Evolutionary conservation across 2,888 invertebrate genomes (phyloP).

Genomic region (Chydorus sphaericus): DNA sequence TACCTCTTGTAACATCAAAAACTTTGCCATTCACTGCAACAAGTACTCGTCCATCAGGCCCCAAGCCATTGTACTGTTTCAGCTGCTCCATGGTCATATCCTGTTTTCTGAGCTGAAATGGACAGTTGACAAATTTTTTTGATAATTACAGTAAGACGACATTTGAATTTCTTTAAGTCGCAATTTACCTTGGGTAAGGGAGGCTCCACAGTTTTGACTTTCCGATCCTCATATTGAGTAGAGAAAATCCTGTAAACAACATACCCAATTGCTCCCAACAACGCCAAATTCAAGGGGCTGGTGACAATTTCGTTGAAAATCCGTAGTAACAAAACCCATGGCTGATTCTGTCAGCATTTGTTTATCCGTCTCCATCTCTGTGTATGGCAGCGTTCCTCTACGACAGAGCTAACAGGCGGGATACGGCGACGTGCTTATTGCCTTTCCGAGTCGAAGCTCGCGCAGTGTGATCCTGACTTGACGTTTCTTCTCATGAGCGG

Average conservation of each 20-base stretch:
- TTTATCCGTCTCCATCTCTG: neutral
- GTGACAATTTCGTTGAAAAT: conserved; percentile 42
- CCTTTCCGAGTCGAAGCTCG: too few species aligned
- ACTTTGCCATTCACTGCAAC: conserved; percentile 89
- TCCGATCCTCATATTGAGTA: conserved; percentile 25
- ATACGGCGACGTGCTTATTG: neutral
- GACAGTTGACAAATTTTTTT: neutral
- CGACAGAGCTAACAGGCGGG: neutral
- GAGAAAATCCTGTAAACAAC: conserved; percentile 60
- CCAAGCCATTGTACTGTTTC: conserved; percentile 69
- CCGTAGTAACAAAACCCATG: conserved; percentile 8
- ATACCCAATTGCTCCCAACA: conserved; percentile 50
- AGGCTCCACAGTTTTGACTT: conserved; percentile 35
- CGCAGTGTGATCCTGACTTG: neutral
- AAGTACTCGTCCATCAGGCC: conserved; percentile 71
- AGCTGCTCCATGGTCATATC: conserved; percentile 85
- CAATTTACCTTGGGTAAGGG: conserved; percentile 55
- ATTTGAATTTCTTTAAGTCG: neutral
- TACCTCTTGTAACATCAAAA: conserved; percentile 63
- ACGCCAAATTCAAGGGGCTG: conserved; percentile 53
- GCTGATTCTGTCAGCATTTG: neutral
- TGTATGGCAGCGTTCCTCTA: neutral
- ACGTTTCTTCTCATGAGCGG: neutral
- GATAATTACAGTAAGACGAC: neutral
- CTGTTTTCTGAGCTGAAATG: conserved; percentile 38